phyloP scores from a whole-genome alignment of 2,797 vertebrate species.

The Hafferia zeledoni region DNA sequence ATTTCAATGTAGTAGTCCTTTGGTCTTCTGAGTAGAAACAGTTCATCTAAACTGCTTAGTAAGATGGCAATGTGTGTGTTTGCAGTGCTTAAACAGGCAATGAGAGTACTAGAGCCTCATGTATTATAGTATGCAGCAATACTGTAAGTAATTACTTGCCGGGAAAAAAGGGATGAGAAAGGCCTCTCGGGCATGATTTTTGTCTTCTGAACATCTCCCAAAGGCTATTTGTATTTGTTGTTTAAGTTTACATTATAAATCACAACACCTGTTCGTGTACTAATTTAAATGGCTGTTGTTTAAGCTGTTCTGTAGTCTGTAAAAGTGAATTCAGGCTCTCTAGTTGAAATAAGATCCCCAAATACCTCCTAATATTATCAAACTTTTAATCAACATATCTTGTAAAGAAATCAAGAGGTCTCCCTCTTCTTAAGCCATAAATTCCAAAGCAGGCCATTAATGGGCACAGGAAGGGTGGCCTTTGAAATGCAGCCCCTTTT shows the following conservation, averaged over 20 bases:
- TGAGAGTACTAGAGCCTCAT: neutral
- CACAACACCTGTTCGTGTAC: slow-evolving; percentile 34
- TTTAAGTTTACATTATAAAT: slow-evolving; percentile 67
- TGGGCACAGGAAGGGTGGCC: slow-evolving; percentile 17
- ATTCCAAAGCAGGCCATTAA: slow-evolving; percentile 49
- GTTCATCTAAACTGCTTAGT: neutral
- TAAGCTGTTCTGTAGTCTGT: slow-evolving; percentile 8
- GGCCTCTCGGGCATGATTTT: neutral
- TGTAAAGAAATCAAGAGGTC: slow-evolving; percentile 30
- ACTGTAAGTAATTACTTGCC: slow-evolving; percentile 5
- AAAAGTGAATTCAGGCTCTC: slow-evolving; percentile 9
- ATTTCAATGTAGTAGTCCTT: neutral
- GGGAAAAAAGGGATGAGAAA: neutral
- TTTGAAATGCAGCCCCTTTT: slow-evolving; percentile 65
- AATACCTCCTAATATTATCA: slow-evolving; percentile 31
- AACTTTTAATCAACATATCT: slow-evolving; percentile 44
- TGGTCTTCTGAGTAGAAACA: neutral
- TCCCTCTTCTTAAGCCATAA: slow-evolving; percentile 23
- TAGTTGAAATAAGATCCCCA: slow-evolving; percentile 6
- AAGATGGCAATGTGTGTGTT: neutral
- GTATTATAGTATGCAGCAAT: neutral
- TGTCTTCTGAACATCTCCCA: slow-evolving; percentile 35
- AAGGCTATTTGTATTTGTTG: slow-evolving; percentile 23
- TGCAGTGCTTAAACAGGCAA: neutral
- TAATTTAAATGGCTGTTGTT: slow-evolving; percentile 33